phyloP scores from a whole-genome alignment of 1,140 invertebrate species.

The Ceratosolen fusciceps region DNA sequence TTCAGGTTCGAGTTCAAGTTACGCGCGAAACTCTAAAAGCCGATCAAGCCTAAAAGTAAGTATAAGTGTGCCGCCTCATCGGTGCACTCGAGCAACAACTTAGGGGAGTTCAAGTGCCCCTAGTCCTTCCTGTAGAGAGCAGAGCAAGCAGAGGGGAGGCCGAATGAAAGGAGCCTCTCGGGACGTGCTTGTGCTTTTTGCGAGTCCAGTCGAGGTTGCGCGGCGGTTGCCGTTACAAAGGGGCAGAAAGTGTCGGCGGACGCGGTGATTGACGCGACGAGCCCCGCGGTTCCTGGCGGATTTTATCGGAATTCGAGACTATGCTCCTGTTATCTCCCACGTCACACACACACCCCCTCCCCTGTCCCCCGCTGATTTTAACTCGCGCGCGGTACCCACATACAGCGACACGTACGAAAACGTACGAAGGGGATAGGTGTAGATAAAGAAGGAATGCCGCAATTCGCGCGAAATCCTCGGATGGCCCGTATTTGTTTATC shows the following conservation, averaged over 20 bases:
- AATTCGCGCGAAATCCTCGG: constrained; percentile 5
- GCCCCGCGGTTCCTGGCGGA: not conserved
- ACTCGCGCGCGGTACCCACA: not conserved
- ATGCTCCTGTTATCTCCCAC: constrained; percentile 21
- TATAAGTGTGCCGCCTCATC: too few relatives aligned
- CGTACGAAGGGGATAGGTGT: not conserved
- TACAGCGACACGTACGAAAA: not conserved
- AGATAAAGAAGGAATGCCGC: constrained; percentile 4
- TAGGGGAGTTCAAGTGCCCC: constrained; percentile 3
- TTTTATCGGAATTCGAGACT: constrained; percentile 13
- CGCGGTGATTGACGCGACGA: not conserved
- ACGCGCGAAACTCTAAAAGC: constrained; percentile 21
- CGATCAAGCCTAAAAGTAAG: constrained; percentile 2
- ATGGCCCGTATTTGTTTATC: not conserved
- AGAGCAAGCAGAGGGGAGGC: not conserved
- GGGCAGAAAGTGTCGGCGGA: not conserved
- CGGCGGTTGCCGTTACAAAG: not conserved
- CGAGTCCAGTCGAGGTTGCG: not conserved
- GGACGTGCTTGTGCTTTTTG: too few relatives aligned
- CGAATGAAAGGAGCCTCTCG: not conserved
- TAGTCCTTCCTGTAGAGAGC: not conserved
- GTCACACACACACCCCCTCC: too few relatives aligned
- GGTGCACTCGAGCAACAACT: not conserved
- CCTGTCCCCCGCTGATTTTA: not conserved
- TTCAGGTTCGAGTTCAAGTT: too few relatives aligned